phyloP scores from a whole-genome alignment of 2,888 invertebrate genomes.

The Andrena bucephala region DNA sequence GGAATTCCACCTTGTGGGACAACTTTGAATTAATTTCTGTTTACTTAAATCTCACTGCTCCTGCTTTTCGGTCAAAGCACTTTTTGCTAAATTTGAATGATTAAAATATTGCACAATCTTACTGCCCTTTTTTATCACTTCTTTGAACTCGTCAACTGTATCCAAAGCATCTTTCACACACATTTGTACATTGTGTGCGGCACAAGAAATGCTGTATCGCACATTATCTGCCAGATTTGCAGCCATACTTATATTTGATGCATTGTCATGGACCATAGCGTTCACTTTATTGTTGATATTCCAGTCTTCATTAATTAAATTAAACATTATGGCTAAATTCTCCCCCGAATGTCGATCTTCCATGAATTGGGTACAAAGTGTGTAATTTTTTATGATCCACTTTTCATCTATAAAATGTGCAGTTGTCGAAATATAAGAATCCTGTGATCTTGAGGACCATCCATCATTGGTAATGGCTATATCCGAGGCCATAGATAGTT shows the following conservation, averaged over 20 bases:
- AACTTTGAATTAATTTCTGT: constrained; percentile 15
- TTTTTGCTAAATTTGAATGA: constrained; percentile 1
- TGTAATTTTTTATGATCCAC: not conserved
- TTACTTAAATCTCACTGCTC: constrained; percentile 2
- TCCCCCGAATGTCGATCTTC: not conserved
- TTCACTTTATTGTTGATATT: not conserved
- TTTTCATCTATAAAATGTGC: constrained; percentile 5
- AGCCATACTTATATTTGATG: not conserved
- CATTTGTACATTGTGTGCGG: not conserved
- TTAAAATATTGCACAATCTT: constrained; percentile 8
- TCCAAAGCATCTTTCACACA: not conserved
- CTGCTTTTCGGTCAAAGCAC: not conserved
- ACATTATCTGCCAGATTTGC: not conserved
- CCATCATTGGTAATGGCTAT: constrained; percentile 15
- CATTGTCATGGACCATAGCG: not conserved
- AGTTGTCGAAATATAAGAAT: constrained; percentile 9
- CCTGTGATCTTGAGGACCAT: constrained; percentile 3
- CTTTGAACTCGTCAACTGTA: not conserved
- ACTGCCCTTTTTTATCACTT: constrained; percentile 6
- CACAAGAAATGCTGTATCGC: constrained; percentile 5
- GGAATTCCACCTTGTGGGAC: not conserved
- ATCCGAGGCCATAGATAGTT: not conserved
- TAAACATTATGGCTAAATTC: not conserved
- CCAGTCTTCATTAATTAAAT: too few relatives aligned
- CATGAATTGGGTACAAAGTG: not conserved